Percentiles rank a stretch among this genome's conserved stretches.
Evolutionary conservation across 2,113 vertebrate species (phyloP).

Genomic region (Mystacornis crossleyi): DNA sequence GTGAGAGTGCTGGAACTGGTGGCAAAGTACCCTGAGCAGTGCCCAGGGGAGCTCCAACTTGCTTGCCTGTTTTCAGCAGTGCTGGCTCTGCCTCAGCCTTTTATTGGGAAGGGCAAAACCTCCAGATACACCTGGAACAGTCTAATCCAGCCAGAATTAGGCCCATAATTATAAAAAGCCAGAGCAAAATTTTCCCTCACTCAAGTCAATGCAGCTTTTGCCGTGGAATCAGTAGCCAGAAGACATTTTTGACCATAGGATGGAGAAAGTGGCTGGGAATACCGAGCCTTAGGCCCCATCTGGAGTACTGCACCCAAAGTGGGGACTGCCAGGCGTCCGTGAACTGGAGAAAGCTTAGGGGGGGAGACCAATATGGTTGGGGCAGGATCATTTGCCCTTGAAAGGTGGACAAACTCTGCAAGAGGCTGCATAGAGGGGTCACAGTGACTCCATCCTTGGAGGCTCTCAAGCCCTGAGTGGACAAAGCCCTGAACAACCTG

Average conservation of each 20-base stretch:
- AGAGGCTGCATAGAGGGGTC: background rate
- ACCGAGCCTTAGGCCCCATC: fast-evolving
- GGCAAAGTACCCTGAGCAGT: fast-evolving
- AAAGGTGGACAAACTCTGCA: background rate
- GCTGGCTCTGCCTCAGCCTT: background rate
- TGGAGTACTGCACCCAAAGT: background rate
- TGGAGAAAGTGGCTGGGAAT: background rate
- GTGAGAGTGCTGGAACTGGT: background rate
- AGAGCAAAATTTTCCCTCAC: fast-evolving
- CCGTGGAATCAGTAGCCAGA: background rate
- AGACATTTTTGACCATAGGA: background rate
- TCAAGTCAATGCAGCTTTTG: background rate
- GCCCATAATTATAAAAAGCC: background rate
- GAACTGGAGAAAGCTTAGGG: background rate
- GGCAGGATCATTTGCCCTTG: background rate
- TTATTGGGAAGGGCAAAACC: background rate
- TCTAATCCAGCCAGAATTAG: background rate
- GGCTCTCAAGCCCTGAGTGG: background rate
- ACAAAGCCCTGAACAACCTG: background rate
- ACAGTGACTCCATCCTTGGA: background rate
- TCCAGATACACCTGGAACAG: background rate
- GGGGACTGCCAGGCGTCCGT: background rate
- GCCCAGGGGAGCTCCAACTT: background rate
- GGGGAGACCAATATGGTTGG: background rate
- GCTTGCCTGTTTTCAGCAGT: background rate